Percentiles rank a stretch among this genome's conserved stretches.
Evolutionary conservation across 2,113 vertebrate genomes (phyloP).

Genomic region (Dipodomys ordii): DNA sequence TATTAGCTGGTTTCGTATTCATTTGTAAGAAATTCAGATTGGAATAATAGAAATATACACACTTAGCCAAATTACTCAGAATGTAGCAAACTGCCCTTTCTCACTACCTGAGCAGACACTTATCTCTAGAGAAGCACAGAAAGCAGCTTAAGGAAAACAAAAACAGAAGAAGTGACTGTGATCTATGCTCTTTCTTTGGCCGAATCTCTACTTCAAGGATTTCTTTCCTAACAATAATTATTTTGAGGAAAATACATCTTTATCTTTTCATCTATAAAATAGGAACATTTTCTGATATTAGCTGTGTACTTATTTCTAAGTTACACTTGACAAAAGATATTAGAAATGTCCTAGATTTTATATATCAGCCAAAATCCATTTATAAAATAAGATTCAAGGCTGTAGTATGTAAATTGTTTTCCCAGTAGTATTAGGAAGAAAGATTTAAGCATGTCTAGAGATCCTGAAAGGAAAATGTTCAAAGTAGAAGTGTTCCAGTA

Average conservation of each 20-base stretch:
- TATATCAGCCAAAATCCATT: background rate
- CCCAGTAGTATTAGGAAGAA: background rate
- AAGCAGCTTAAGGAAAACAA: background rate
- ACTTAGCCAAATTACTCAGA: background rate
- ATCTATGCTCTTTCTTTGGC: background rate
- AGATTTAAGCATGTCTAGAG: background rate
- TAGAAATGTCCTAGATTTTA: background rate
- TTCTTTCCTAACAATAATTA: background rate
- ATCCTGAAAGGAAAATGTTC: background rate
- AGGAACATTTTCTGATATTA: slow-evolving; percentile 1
- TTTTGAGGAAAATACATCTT: background rate
- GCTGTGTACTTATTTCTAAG: background rate
- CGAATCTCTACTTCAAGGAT: background rate
- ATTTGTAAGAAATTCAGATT: background rate
- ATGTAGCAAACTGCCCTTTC: background rate
- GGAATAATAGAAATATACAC: background rate
- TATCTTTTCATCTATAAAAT: background rate
- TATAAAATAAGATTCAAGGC: background rate
- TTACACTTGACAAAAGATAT: background rate
- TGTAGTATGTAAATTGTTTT: background rate
- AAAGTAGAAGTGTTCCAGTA: background rate
- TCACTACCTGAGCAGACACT: background rate
- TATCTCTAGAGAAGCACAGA: background rate
- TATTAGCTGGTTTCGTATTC: background rate
- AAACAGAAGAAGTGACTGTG: background rate